These are phyloP conservation scores for Vombatus ursinus DNA, from an alignment of 2,113 vertebrate species.

Conservation along the genomic window DNA sequence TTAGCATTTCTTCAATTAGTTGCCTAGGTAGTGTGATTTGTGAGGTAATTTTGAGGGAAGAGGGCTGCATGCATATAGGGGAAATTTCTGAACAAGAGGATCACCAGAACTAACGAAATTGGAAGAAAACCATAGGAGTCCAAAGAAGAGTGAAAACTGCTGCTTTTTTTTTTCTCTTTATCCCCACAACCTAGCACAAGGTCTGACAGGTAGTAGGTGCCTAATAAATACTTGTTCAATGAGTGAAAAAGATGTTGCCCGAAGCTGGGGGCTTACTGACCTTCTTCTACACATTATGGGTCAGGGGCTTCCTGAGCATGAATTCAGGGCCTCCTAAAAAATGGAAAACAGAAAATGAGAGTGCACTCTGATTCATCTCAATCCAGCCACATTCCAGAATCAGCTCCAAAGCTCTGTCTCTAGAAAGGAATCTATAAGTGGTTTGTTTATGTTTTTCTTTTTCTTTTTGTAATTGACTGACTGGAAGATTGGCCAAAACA, in stretches of 20 bases:
- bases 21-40: background rate
- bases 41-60: constrained; percentile 16
- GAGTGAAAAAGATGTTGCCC: background rate
- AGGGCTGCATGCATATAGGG: background rate
- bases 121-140: background rate
- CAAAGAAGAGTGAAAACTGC: background rate
- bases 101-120: background rate
- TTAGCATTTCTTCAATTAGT: background rate
- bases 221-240: background rate
- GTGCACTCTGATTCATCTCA: background rate
- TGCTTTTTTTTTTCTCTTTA: background rate
- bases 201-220: background rate
- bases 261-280: background rate
- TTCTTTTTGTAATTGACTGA: background rate
- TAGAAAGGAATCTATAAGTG: background rate
- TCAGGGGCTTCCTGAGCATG: background rate
- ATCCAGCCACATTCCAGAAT: background rate
- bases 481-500: background rate
- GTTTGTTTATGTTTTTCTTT: background rate
- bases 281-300: background rate
- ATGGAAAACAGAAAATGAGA: background rate
- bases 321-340: background rate
- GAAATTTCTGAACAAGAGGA: background rate
- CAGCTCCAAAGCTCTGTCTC: background rate
- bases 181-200: background rate